Evolutionary conservation across 35 echinoderm and acorn worm species (phyloP).

Genomic region (Hemicentrotus pulcherrimus): DNA sequence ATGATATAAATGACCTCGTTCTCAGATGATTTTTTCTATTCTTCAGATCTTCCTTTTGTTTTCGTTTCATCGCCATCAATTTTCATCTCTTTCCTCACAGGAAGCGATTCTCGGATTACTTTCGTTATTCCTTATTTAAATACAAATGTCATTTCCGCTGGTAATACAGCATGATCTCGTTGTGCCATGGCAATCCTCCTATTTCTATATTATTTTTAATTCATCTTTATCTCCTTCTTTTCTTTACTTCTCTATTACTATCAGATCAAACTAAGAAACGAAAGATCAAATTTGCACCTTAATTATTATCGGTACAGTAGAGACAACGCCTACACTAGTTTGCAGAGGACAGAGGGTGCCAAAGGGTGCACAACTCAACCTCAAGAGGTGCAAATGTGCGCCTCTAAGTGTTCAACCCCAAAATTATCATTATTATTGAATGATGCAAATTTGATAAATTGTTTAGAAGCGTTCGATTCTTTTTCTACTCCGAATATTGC

Average conservation of each 20-base stretch:
- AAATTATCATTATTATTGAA: no score
- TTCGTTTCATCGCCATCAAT: conserved; percentile 3
- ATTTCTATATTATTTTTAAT: background rate
- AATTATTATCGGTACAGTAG: no score
- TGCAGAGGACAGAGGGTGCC: no score
- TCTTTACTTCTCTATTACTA: background rate
- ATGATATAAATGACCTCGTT: background rate
- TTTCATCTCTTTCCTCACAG: background rate
- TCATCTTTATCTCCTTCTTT: background rate
- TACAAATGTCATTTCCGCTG: background rate
- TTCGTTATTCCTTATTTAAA: background rate
- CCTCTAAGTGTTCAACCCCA: no score
- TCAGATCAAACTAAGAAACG: background rate
- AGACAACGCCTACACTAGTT: no score
- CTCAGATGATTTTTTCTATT: background rate
- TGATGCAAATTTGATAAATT: no score
- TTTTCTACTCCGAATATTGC: no score
- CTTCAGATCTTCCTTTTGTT: background rate
- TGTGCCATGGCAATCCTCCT: background rate
- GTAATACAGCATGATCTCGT: background rate
- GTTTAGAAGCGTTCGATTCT: no score
- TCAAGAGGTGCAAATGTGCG: no score
- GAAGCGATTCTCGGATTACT: background rate
- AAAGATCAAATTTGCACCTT: no score
- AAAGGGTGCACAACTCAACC: no score